A percentile compares a stretch with the other conserved stretches of the same genome.
phyloP scores from a whole-genome alignment of 2,888 invertebrate species.

The Hirtodrosophila histrioides region DNA sequence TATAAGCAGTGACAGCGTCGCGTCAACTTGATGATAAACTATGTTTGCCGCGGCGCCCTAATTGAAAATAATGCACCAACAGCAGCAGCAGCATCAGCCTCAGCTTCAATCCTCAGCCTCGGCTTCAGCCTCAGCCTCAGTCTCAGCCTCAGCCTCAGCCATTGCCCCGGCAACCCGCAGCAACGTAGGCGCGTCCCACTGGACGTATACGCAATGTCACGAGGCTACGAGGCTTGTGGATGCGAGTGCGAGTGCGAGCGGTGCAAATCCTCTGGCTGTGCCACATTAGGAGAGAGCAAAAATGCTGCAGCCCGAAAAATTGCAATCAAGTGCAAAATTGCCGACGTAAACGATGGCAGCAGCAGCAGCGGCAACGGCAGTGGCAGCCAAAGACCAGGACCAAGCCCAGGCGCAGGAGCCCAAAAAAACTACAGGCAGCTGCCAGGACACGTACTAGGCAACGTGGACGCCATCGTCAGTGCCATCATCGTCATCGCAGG shows the following conservation, averaged over 20 bases:
- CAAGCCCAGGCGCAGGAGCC: constrained; percentile 4
- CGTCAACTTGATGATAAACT: constrained; percentile 80
- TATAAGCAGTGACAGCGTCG: constrained; percentile 79
- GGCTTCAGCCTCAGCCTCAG: not conserved
- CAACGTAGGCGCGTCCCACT: constrained; percentile 52
- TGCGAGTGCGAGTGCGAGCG: constrained; percentile 1
- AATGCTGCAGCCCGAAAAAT: constrained; percentile 77
- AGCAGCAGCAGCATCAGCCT: not conserved
- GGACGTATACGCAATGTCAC: constrained; percentile 76
- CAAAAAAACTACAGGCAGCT: constrained; percentile 69
- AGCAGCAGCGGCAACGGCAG: constrained; percentile 12
- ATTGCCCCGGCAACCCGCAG: not conserved
- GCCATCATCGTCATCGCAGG: constrained; percentile 47
- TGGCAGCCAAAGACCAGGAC: not conserved
- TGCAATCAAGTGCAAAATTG: constrained; percentile 83
- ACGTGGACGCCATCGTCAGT: constrained; percentile 57
- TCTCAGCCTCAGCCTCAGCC: not conserved
- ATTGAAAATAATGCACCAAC: constrained; percentile 73
- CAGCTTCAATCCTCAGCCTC: not conserved
- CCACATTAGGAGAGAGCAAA: constrained; percentile 48
- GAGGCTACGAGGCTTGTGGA: constrained; percentile 17
- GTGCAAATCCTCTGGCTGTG: constrained; percentile 20
- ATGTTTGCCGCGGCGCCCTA: constrained; percentile 78
- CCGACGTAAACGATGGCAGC: constrained; percentile 79
- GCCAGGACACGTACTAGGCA: constrained; percentile 76